These are phyloP conservation scores for Anser cygnoides DNA, from an alignment of 2,113 vertebrate genomes.

Conservation along the genomic window DNA sequence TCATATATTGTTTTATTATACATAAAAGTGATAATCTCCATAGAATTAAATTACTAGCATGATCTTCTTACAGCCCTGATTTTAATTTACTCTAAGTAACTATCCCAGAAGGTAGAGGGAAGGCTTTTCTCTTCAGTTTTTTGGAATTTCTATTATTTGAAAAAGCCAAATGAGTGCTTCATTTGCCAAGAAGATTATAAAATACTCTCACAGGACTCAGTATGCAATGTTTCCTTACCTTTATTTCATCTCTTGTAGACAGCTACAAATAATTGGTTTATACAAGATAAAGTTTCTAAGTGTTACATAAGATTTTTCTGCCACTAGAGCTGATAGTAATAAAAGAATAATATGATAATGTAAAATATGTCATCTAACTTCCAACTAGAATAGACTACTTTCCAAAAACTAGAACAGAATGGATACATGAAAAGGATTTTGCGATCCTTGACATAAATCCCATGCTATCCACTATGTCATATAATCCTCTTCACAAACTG, in stretches of 20 bases:
- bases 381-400: neutral
- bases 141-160: slow-evolving; percentile 10
- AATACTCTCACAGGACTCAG: slow-evolving; percentile 31
- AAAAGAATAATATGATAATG: neutral
- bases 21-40: slow-evolving; percentile 52
- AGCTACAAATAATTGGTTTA: slow-evolving; percentile 37
- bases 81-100: slow-evolving; percentile 57
- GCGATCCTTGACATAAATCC: neutral
- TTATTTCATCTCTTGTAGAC: neutral
- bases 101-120: slow-evolving; percentile 15
- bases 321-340: neutral
- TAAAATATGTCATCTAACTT: neutral
- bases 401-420: neutral
- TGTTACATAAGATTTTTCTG: neutral
- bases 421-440: neutral
- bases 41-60: slow-evolving; percentile 51
- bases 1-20: slow-evolving; percentile 63
- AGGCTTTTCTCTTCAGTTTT: slow-evolving; percentile 7
- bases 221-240: slow-evolving; percentile 11
- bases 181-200: slow-evolving; percentile 42
- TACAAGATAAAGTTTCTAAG: slow-evolving; percentile 12
- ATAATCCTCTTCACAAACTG: neutral
- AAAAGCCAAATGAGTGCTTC: slow-evolving; percentile 40
- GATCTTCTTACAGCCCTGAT: slow-evolving; percentile 40
- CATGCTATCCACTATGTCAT: neutral